Percentiles rank a stretch among this genome's conserved stretches.
Conservation (phyloP, 2,113 vertebrate genomes). For the Platycercus adscitus region DNA sequence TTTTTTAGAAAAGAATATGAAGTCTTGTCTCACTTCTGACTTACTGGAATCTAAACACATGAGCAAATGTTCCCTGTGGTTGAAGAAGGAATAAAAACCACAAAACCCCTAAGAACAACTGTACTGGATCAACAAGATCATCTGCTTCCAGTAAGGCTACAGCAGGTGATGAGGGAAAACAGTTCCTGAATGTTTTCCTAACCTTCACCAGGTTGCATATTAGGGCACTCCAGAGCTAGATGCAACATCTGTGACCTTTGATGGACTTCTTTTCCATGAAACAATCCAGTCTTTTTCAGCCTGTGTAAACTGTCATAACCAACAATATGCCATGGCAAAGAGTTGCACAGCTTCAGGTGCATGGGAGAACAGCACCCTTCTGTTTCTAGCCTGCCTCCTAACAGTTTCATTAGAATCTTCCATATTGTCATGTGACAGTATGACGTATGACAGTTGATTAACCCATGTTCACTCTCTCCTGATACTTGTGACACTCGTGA, state of each 20-base stretch:
- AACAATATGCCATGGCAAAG: background rate
- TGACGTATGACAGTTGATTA: background rate
- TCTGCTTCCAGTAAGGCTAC: background rate
- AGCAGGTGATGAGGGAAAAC: background rate
- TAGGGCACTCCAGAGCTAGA: background rate
- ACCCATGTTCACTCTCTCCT: background rate
- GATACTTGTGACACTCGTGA: background rate
- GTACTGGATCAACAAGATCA: background rate
- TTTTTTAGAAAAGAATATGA: background rate
- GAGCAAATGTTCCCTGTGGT: background rate
- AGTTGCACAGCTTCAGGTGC: background rate
- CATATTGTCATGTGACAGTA: background rate
- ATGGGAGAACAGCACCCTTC: fast-evolving
- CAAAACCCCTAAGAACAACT: background rate
- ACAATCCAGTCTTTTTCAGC: background rate
- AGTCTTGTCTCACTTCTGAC: background rate
- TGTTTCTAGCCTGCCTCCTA: background rate
- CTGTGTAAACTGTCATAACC: background rate
- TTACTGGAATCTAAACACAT: background rate
- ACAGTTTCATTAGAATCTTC: background rate
- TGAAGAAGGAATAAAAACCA: background rate
- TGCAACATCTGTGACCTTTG: background rate
- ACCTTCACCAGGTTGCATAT: background rate
- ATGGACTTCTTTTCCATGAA: background rate
- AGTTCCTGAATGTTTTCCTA: background rate